Base-by-base conservation (phyloP, 2,888 invertebrate species). In the Diaprepes abbreviatus region DNA sequence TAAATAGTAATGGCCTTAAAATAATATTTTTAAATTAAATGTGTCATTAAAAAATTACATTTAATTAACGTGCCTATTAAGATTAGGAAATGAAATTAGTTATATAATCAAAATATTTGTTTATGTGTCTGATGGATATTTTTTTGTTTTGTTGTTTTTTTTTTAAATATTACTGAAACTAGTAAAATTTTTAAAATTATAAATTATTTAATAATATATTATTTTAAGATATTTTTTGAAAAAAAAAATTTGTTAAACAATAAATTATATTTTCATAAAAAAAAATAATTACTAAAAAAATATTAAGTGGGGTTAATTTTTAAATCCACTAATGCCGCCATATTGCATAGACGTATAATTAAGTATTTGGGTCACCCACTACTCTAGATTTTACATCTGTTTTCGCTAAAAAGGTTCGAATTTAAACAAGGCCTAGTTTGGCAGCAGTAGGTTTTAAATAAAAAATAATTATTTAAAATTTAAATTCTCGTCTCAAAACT, bases 31-130 rank as follows among this genome's bases (percentile, higher is more conserved):
- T 2, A 43, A 21, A n/a, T 40, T 40, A 38, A 43, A 43, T 36
- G 75, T 78, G 73, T 72, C 69, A 72, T 75, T 70, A 66, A 62
- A 71, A 73, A 35, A 10, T 16, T 54, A 6, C 7, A 16, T 54
- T 54, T 3, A 33, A 54, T 54, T 33, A 60, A 70, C 58, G 68
- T 72, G 71, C 64, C 72, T 65, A 66, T 74, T 77, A 17, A n/a
- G 2, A 24, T n/a, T 17, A 35, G 19, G 74, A 43, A 19, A 21
- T 40, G 1, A n/a, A 10, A 2, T 10, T 43, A 19, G 21, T 43
- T 43, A 10, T 43, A 9, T 10, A n/a, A 43, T 9, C 4, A 10
- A 19, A 43, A 43, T 19, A 43, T 43, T 43, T 43, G 43, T 43
- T 43, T 43, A 43, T 40, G 1, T 40, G 17, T 19, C 10, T 9